Evolutionary conservation across 2,888 invertebrate species (phyloP), one percentile per base, ranked within the genome.

Genomic region (Flexamia atlantica): DNA sequence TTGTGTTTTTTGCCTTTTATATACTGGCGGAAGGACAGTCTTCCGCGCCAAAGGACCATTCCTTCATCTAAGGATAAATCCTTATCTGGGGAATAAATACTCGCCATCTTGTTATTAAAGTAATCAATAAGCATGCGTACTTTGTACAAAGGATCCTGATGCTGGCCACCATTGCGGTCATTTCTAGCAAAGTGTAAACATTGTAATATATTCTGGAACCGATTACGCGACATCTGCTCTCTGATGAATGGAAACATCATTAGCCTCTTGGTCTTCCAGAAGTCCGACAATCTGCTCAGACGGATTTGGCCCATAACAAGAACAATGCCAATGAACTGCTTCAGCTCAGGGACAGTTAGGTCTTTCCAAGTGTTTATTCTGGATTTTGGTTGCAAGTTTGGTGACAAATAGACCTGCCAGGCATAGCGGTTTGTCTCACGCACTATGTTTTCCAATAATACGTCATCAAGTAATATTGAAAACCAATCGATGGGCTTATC

Each of bases 1-100:
- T 64, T 81, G 40, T 81, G 25, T 1, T 20, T 2, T n/a, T 81
- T 81, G 2, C 64, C 60, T 25, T 81, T 81, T 40, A 82, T 70
- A 32, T 70, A 82, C 2, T 82, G 82, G 5, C 70, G 2, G 28
- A 70, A 70, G 0, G 14, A 0, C 2, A 82, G 50, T 4, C 81
- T 30, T 17, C 64, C 81, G 3, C 50, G 5, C 68, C 30, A 68
- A 1, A 68, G 68, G 7, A 68, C 32, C 68, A 30, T 68, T 5
- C 30, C 68, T 32, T 68, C 68, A 30, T 68, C 68, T 4, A 30
- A 17, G 7, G 30, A 68, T 9, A 68, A n/a, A 4, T 68, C 68
- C n/a, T 17, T 28, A 17, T 20, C 12, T 1, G 68, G 32, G 30
- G 30, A 68, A 32, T 68, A 68, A 10, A 68, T 1, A 10, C 1